These are phyloP conservation scores for Chymomyza caudatula DNA, from an alignment of 2,888 invertebrate genomes.

Conservation along the genomic window DNA sequence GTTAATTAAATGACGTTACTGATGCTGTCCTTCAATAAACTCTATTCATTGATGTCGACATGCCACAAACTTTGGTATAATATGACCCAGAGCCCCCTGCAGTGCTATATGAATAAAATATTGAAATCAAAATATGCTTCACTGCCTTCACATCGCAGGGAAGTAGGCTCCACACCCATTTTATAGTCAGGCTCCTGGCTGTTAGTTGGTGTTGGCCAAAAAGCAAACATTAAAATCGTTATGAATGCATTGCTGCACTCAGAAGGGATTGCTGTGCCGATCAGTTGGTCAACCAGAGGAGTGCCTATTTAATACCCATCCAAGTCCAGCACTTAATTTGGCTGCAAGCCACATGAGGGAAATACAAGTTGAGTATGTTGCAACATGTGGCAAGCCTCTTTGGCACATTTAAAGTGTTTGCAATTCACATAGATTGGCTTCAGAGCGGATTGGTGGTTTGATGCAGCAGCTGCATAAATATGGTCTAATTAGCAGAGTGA, in stretches of 20 bases:
- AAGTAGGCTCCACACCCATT: background rate
- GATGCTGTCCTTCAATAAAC: background rate
- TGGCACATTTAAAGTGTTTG: constrained; percentile 41
- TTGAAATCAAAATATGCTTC: background rate
- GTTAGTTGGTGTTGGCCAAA: background rate
- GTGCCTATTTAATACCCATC: background rate
- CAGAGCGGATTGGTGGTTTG: background rate
- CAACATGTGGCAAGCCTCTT: constrained; percentile 14
- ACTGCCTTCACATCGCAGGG: background rate
- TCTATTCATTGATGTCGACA: background rate
- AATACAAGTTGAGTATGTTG: background rate
- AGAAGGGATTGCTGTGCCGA: background rate
- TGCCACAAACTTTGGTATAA: background rate
- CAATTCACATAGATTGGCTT: constrained; percentile 18
- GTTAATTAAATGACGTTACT: background rate
- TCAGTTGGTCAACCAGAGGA: background rate
- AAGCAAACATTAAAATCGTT: constrained; percentile 3
- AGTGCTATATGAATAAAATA: background rate
- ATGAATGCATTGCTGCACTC: background rate
- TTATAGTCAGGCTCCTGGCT: background rate
- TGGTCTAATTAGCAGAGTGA: background rate
- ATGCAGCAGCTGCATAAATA: background rate
- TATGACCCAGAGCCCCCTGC: background rate
- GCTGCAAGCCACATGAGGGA: background rate
- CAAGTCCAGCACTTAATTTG: background rate